A percentile compares a stretch with the other conserved stretches of the same genome.
These are phyloP conservation scores for Myotis planiceps DNA, from an alignment of 2,797 vertebrate genomes.

Conservation along the genomic window DNA sequence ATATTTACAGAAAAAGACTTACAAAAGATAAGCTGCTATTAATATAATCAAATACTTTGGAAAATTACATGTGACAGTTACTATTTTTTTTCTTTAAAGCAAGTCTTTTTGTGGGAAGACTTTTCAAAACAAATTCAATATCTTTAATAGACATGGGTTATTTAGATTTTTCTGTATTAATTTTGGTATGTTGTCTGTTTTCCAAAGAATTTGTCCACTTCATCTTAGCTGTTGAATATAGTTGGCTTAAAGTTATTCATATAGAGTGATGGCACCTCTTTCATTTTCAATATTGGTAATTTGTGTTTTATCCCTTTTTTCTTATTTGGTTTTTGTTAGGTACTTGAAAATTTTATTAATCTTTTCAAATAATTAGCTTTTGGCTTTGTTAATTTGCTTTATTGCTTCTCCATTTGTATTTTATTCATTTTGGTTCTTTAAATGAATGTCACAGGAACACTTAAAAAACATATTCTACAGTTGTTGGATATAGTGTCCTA, in stretches of 20 bases:
- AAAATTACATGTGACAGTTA: background rate
- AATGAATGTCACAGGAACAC: background rate
- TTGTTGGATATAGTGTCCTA: background rate
- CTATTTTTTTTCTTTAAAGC: background rate
- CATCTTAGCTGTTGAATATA: background rate
- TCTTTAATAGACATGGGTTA: background rate
- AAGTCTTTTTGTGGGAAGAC: background rate
- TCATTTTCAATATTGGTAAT: background rate
- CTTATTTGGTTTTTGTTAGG: background rate
- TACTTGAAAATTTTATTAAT: background rate
- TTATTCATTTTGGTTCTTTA: background rate
- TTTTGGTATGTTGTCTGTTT: background rate
- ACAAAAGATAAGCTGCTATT: background rate
- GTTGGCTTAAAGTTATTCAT: background rate
- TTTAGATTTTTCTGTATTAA: conserved; percentile 14
- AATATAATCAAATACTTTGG: background rate
- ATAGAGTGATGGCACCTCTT: background rate
- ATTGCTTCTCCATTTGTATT: conserved; percentile 10
- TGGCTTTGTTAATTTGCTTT: background rate
- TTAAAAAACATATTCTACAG: background rate
- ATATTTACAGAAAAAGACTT: background rate
- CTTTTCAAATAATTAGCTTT: conserved; percentile 14
- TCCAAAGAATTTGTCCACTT: background rate
- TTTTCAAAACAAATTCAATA: conserved; percentile 10
- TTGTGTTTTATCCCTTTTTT: background rate